Evolutionary conservation across 2,797 vertebrate species (phyloP).

Genomic region (Lacerta bilineata): DNA sequence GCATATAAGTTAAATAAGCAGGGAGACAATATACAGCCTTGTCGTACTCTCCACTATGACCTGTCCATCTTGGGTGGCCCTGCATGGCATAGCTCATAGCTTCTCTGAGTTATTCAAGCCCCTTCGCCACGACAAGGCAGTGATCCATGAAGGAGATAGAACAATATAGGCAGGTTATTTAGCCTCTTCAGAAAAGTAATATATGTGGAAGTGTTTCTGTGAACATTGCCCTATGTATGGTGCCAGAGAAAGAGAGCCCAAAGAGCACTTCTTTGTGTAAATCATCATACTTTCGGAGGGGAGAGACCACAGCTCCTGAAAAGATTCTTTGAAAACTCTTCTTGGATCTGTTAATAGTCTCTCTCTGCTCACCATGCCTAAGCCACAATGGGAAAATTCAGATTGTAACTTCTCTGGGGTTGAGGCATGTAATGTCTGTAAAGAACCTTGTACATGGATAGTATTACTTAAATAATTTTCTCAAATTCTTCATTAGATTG

Average conservation of each 20-base stretch:
- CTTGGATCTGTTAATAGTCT: neutral
- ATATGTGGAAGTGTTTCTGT: neutral
- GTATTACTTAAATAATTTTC: neutral
- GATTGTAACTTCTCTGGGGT: neutral
- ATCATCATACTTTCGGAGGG: neutral
- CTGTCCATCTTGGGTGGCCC: too few relatives aligned
- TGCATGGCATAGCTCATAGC: too few relatives aligned
- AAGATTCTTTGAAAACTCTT: neutral
- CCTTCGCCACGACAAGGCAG: too few relatives aligned
- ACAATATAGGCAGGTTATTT: neutral
- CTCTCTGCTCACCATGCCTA: neutral
- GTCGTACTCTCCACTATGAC: too few relatives aligned
- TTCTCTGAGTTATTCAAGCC: too few relatives aligned
- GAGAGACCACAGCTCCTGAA: neutral
- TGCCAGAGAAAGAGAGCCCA: neutral
- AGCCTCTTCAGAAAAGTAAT: conserved; percentile 4
- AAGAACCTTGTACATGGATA: neutral
- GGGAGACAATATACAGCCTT: too few relatives aligned
- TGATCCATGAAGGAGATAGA: neutral
- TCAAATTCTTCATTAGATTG: neutral
- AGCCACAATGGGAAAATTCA: conserved; percentile 5
- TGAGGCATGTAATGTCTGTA: neutral
- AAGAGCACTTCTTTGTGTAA: neutral
- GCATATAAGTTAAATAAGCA: too few relatives aligned
- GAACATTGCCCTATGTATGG: neutral